phyloP scores from a whole-genome alignment of 1,140 invertebrate genomes.

The Drosophila kanapiae region DNA sequence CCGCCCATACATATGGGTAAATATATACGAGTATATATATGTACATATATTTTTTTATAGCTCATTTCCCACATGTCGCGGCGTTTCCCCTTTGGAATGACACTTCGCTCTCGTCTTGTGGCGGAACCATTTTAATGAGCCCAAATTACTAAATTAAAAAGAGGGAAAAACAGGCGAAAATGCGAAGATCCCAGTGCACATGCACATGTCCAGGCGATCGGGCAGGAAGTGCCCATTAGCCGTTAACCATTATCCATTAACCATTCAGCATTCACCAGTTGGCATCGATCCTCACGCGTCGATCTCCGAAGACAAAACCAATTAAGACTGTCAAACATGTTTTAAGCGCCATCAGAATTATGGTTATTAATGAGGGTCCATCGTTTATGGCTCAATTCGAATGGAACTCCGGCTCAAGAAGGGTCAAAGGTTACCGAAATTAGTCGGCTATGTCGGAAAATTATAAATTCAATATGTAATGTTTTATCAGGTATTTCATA shows the following conservation, averaged over 20 bases:
- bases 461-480: background rate
- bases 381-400: conserved; percentile 36
- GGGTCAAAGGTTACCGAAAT: background rate
- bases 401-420: background rate
- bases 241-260: conserved; percentile 54
- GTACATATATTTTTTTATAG: conserved; percentile 56
- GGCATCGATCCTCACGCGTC: conserved; percentile 32
- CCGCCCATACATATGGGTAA: conserved; percentile 7
- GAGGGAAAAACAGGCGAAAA: conserved; percentile 35
- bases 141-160: conserved; percentile 68
- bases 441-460: background rate
- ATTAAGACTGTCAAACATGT: conserved; percentile 50
- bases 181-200: conserved; percentile 42
- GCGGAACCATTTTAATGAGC: conserved; percentile 81
- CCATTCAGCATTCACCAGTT: conserved; percentile 44
- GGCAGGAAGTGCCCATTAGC: conserved; percentile 45
- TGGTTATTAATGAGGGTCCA: conserved; percentile 46
- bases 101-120: conserved; percentile 35
- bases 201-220: conserved; percentile 50
- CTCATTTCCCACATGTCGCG: conserved; percentile 78
- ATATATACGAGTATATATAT: background rate
- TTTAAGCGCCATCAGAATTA: conserved; percentile 50
- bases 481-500: background rate
- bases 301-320: conserved; percentile 29
- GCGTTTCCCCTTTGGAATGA: conserved; percentile 29